Percentiles rank a stretch among this genome's conserved stretches.
Evolutionary conservation across 1,140 invertebrate genomes (phyloP).

Genomic region (Drosophila teissieri): DNA sequence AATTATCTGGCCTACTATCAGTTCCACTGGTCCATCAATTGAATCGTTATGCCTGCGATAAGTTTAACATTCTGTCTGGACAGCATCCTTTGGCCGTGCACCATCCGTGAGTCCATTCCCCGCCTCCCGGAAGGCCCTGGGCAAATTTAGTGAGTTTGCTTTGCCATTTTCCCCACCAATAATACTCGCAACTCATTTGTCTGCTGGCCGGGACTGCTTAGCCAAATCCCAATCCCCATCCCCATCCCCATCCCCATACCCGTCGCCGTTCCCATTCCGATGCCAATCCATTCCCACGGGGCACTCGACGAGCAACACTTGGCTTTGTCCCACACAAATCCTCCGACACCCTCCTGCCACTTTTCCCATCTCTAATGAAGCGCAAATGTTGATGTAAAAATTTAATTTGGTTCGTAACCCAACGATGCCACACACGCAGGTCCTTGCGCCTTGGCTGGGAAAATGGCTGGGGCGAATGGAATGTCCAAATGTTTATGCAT

Average conservation of each 20-base stretch:
- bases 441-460: conserved; percentile 19
- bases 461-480: conserved; percentile 41
- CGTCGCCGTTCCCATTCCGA: too few species aligned
- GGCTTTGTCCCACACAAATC: conserved; percentile 40
- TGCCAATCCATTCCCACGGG: conserved; percentile 45
- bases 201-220: conserved; percentile 38
- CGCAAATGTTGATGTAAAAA: conserved; percentile 82
- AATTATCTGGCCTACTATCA: conserved; percentile 41
- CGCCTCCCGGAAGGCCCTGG: conserved; percentile 33
- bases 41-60: conserved; percentile 56
- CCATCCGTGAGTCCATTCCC: neutral
- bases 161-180: conserved; percentile 52
- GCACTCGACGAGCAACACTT: conserved; percentile 52
- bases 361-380: conserved; percentile 69
- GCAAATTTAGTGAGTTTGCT: conserved; percentile 58
- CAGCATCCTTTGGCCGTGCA: conserved; percentile 29
- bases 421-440: conserved; percentile 57
- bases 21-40: conserved; percentile 46
- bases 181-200: conserved; percentile 58
- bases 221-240: conserved; percentile 14
- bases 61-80: conserved; percentile 47
- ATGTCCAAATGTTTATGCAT: conserved; percentile 79
- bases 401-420: conserved; percentile 79
- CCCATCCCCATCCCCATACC: too few species aligned
- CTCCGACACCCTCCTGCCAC: conserved; percentile 12